Evolutionary conservation across 2,888 invertebrate genomes (phyloP), one percentile per base, ranked within the genome.

Genomic region (Drosophila parthenogenetica): DNA sequence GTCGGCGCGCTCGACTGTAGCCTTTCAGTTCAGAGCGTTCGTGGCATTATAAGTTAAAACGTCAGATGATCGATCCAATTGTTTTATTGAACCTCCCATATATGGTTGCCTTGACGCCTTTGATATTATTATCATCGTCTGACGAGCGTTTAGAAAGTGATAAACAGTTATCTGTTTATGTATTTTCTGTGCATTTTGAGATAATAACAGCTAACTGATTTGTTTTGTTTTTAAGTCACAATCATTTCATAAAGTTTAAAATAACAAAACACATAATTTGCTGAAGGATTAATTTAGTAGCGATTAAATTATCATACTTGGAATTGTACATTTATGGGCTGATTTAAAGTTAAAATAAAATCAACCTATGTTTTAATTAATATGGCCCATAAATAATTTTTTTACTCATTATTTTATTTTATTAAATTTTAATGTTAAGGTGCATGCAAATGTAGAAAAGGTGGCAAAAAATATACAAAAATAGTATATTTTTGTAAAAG

Each of bases 121-220:
- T 14, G 37, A 29, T 43, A 58, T 42, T 17, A 51, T 59, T 32
- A 59, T 51, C 39, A 32, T 39, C 14, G 29, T 43, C 29, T 16
- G 19, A 32, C 48, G 48, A 32, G 45, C 50, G 51, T 60, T 60
- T 60, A 60, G 64, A 65, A 65, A 60, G 64, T 53, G 39, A 46
- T 65, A 53, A 65, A 60, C 64, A 42, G 60, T 59, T 59, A 59
- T 58, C 17, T 37, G n/a, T 19, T 35, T 55, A 32, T 55, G n/a
- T 43, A n/a, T 19, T 19, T 40, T 40, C 25, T 40, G 10, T 43
- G 14, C 17, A 3, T 3, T 54, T 17, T 25, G 49, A 8, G 2
- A 4, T 37, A 58, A 63, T 63, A 63, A 58, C 40, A 32, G 22
- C 22, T n/a, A 49, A 11, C 49, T 49, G 35, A 58, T 32, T 37